Evolutionary conservation across 2,797 vertebrate genomes (phyloP).

Genomic region (Ibycter americanus): DNA sequence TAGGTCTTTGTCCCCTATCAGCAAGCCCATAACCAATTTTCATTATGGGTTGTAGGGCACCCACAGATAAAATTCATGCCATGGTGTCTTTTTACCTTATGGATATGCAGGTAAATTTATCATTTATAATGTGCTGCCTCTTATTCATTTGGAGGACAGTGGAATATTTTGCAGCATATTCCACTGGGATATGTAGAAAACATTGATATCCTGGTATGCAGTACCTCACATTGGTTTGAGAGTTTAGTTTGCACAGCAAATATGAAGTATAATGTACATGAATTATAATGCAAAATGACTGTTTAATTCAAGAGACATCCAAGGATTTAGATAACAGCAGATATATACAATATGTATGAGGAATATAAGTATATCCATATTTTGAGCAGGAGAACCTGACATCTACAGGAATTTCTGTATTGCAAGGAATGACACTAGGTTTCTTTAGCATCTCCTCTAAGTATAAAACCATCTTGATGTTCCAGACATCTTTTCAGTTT

Average conservation of each 20-base stretch:
- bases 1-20: not conserved
- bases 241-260: constrained; percentile 28
- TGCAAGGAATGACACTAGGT: not conserved
- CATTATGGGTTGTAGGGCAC: not conserved
- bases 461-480: not conserved
- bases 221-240: not conserved
- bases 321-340: constrained; percentile 40
- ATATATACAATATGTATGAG: constrained; percentile 50
- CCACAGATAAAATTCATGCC: not conserved
- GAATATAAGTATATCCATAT: not conserved
- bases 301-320: constrained; percentile 41
- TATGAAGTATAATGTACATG: constrained; percentile 6
- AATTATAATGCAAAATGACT: constrained; percentile 44
- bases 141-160: not conserved
- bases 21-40: not conserved
- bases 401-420: not conserved
- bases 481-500: not conserved
- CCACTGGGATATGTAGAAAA: constrained; percentile 20
- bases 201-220: not conserved
- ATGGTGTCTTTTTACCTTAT: not conserved
- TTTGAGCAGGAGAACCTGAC: not conserved
- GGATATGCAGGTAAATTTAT: constrained; percentile 15
- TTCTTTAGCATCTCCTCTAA: not conserved
- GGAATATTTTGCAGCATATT: not conserved
- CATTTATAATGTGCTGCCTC: constrained; percentile 7